Evolutionary conservation across 2,888 invertebrate species (phyloP).

Genomic region (Caenorhabditis sp.): DNA sequence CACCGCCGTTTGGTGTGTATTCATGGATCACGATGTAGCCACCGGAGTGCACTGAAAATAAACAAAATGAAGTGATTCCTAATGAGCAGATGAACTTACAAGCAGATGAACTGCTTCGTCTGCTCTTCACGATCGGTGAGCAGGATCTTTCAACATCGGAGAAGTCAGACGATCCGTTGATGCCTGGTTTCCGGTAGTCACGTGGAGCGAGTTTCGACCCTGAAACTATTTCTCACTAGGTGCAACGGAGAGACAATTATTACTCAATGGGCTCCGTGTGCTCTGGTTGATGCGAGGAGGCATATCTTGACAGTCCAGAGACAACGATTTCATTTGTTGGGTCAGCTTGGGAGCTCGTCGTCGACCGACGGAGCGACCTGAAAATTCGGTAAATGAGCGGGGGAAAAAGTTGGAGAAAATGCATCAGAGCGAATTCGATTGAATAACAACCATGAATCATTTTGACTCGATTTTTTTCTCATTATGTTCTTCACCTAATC

Average conservation of each 20-base stretch:
- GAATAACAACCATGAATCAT: conserved; percentile 27
- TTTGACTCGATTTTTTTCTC: background rate
- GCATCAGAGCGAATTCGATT: background rate
- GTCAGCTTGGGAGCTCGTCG: conserved; percentile 81
- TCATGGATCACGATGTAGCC: conserved; percentile 82
- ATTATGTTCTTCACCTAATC: conserved; percentile 5
- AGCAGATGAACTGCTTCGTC: conserved; percentile 70
- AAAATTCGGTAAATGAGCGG: conserved; percentile 5
- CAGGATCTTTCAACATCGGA: conserved; percentile 77
- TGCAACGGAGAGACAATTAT: background rate
- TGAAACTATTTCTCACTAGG: conserved; percentile 53
- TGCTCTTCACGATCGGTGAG: conserved; percentile 69
- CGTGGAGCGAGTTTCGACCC: conserved; percentile 59
- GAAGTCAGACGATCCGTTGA: conserved; percentile 76
- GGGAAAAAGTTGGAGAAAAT: background rate
- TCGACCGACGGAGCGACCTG: conserved; percentile 72
- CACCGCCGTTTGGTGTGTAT: conserved; percentile 73
- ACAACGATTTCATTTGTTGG: conserved; percentile 83
- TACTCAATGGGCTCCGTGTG: conserved; percentile 68
- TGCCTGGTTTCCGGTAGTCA: conserved; percentile 60
- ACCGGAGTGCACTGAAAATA: conserved; percentile 49
- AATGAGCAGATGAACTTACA: conserved; percentile 47
- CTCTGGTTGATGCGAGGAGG: conserved; percentile 74
- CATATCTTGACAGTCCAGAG: conserved; percentile 82
- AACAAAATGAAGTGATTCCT: conserved; percentile 13